phyloP scores from a whole-genome alignment of 1,140 invertebrate genomes.

The Babylonia areolata region DNA sequence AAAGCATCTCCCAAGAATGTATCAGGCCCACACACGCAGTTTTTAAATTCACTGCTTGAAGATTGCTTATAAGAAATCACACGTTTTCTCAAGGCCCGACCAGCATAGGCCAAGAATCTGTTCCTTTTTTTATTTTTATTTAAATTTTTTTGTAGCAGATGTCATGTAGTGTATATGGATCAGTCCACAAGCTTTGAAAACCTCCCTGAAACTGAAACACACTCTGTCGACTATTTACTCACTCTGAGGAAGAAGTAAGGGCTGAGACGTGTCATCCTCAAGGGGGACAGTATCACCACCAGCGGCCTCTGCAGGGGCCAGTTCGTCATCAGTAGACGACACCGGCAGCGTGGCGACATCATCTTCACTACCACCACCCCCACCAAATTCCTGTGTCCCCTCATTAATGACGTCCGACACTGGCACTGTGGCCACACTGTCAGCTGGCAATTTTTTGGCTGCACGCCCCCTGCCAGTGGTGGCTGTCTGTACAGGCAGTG shows the following conservation, averaged over 20 bases:
- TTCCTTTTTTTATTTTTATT: no score
- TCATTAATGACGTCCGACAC: neutral
- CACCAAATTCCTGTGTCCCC: neutral
- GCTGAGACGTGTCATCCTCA: neutral
- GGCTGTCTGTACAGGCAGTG: neutral
- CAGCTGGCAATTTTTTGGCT: neutral
- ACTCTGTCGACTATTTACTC: no score
- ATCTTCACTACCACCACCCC: neutral
- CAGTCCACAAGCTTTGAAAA: no score
- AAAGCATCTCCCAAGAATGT: no score
- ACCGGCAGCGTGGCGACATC: neutral
- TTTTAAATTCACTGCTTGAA: no score
- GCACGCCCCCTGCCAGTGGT: neutral
- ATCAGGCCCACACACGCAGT: no score
- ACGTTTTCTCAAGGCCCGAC: no score
- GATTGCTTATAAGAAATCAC: no score
- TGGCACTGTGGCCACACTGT: neutral
- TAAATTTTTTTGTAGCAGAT: no score
- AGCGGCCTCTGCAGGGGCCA: neutral
- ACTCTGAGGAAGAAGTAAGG: constrained; percentile 2
- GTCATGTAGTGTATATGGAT: no score
- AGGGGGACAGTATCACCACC: neutral
- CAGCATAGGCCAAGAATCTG: no score
- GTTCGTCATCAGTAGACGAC: neutral
- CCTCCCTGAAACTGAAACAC: no score